Conservation (phyloP, 37 sponge, comb jelly and placozoan genomes). For the Oscarella lobularis region DNA sequence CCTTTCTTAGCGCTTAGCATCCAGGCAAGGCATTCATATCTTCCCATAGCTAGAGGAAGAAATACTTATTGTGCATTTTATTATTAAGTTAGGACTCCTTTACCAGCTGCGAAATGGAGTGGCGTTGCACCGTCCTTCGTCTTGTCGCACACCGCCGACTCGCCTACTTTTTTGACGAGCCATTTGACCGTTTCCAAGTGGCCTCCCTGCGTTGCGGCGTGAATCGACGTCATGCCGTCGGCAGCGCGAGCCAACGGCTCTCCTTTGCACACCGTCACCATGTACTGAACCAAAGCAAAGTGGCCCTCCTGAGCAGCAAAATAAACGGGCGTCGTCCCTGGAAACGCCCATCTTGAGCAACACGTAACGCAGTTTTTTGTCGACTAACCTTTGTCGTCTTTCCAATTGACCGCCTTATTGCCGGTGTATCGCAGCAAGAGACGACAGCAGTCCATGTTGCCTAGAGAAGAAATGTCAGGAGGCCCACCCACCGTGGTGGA, state of each 20-base stretch:
- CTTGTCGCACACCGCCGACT: neutral
- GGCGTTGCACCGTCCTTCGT: neutral
- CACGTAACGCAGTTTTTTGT: no score
- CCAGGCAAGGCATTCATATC: neutral
- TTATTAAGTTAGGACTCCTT: no score
- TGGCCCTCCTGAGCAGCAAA: conserved; percentile 2
- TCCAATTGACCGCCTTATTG: neutral
- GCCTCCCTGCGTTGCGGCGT: neutral
- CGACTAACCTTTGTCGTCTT: neutral
- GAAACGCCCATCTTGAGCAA: no score
- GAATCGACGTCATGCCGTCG: neutral
- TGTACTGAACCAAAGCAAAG: neutral
- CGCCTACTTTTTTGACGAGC: neutral
- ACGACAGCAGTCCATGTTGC: neutral
- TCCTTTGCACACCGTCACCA: neutral
- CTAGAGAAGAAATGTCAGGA: neutral
- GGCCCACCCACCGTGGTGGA: no score
- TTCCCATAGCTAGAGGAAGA: neutral
- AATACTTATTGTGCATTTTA: no score
- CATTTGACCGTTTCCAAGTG: neutral
- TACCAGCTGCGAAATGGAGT: neutral
- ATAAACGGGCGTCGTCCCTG: neutral
- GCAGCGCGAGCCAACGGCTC: neutral
- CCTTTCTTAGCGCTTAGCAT: neutral
- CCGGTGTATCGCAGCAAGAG: neutral